Percentiles rank a stretch among this genome's conserved stretches.
Conservation (phyloP, 1,140 invertebrate genomes). For the Teleogryllus occipitalis region DNA sequence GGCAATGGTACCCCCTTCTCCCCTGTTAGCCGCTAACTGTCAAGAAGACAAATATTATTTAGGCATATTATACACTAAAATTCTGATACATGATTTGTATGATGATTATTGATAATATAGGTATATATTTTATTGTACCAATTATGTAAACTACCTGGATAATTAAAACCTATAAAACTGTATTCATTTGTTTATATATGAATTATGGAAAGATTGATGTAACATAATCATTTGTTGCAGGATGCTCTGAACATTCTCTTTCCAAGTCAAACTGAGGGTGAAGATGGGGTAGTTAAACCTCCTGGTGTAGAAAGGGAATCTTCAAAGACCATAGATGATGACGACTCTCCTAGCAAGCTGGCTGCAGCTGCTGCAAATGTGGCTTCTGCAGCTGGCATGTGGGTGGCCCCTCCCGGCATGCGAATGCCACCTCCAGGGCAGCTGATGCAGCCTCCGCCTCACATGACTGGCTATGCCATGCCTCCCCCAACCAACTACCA, state of each 20-base stretch:
- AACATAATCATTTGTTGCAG: background rate
- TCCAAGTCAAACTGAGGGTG: constrained; percentile 35
- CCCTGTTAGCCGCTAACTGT: no score
- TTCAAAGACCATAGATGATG: constrained; percentile 22
- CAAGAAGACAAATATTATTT: no score
- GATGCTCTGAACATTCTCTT: constrained; percentile 62
- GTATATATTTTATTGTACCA: no score
- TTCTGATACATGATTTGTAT: no score
- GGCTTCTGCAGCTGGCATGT: background rate
- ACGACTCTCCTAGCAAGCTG: constrained; percentile 14
- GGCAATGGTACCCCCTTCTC: no score
- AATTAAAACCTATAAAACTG: no score
- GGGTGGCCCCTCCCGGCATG: constrained; percentile 12
- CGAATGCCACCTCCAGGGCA: background rate
- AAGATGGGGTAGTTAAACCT: constrained; percentile 18
- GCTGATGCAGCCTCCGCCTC: background rate
- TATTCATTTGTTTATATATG: no score
- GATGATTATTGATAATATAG: no score
- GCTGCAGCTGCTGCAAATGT: background rate
- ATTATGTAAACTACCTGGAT: no score
- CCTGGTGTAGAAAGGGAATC: background rate
- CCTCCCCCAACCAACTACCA: background rate
- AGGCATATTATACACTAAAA: no score
- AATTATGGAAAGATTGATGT: no score
- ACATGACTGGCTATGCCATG: background rate